These are phyloP conservation scores for Uloborus plumipes DNA, from an alignment of 2,888 invertebrate genomes.

Conservation along the genomic window DNA sequence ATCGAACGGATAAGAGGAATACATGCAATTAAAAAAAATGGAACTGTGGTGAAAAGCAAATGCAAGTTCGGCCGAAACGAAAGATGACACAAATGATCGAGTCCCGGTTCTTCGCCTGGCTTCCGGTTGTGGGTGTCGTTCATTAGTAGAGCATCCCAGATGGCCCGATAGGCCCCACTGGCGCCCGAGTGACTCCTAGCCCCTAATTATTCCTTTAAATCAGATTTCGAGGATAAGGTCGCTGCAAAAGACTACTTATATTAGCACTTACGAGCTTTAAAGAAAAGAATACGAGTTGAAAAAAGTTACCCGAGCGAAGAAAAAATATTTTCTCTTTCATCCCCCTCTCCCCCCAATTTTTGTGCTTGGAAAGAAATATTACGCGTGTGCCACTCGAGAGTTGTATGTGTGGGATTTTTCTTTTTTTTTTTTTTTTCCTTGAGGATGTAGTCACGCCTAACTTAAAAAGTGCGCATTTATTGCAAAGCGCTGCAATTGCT, in stretches of 20 bases:
- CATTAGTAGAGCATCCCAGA: slow-evolving; percentile 35
- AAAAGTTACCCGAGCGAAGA: neutral
- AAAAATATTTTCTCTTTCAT: neutral
- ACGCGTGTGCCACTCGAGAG: too few relatives aligned
- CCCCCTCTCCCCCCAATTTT: too few relatives aligned
- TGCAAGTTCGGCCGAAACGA: slow-evolving; percentile 3
- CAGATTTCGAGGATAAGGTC: slow-evolving; percentile 44
- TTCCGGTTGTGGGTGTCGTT: slow-evolving; percentile 31
- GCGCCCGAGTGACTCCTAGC: slow-evolving; percentile 44
- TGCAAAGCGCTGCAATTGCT: too few relatives aligned
- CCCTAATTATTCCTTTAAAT: slow-evolving; percentile 53
- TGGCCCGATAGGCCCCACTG: slow-evolving; percentile 44
- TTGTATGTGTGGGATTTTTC: too few relatives aligned
- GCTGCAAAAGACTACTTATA: slow-evolving; percentile 41
- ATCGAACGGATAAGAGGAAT: neutral
- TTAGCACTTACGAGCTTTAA: slow-evolving; percentile 45
- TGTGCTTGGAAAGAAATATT: too few relatives aligned
- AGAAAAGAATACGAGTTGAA: neutral
- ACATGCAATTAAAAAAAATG: neutral
- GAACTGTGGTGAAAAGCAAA: neutral
- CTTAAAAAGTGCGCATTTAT: too few relatives aligned
- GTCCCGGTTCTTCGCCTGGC: slow-evolving; percentile 13
- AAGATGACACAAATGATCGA: slow-evolving; percentile 33
- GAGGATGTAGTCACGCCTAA: too few relatives aligned
- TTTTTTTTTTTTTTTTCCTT: too few relatives aligned